phyloP scores from a whole-genome alignment of 1,140 invertebrate species.

The Heliconius congener region DNA sequence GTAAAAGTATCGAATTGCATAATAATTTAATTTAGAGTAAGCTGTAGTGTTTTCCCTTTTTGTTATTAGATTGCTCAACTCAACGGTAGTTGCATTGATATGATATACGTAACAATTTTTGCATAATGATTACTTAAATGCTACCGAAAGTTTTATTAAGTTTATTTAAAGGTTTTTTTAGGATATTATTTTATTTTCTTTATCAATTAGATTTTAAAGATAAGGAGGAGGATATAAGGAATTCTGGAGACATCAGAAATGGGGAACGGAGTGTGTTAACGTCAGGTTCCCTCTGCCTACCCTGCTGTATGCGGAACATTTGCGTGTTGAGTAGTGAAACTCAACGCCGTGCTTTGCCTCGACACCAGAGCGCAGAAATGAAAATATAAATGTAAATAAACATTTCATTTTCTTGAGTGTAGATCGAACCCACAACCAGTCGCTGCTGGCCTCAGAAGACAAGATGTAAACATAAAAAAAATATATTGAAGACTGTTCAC shows the following conservation, averaged over 20 bases:
- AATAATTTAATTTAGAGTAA: constrained; percentile 2
- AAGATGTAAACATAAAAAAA: neutral
- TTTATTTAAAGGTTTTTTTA: neutral
- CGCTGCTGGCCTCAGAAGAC: neutral
- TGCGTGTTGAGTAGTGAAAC: too few relatives aligned
- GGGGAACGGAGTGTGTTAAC: too few relatives aligned
- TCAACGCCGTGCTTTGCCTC: too few relatives aligned
- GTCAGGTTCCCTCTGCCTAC: too few relatives aligned
- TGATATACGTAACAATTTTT: neutral
- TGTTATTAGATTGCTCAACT: constrained; percentile 5
- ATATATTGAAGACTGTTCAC: neutral
- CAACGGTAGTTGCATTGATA: neutral
- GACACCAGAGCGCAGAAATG: too few relatives aligned
- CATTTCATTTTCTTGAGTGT: too few relatives aligned
- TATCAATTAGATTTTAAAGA: neutral
- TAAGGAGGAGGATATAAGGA: neutral
- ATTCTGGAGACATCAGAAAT: too few relatives aligned
- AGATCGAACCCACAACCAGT: too few relatives aligned
- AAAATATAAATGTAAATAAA: too few relatives aligned
- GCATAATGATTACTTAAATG: neutral
- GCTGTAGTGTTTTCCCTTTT: neutral
- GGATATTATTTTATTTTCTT: neutral
- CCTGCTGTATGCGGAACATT: too few relatives aligned
- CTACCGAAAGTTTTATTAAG: neutral
- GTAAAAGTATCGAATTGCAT: neutral